Conservation (phyloP, 2,797 vertebrate genomes). For the Cuculus canorus region DNA sequence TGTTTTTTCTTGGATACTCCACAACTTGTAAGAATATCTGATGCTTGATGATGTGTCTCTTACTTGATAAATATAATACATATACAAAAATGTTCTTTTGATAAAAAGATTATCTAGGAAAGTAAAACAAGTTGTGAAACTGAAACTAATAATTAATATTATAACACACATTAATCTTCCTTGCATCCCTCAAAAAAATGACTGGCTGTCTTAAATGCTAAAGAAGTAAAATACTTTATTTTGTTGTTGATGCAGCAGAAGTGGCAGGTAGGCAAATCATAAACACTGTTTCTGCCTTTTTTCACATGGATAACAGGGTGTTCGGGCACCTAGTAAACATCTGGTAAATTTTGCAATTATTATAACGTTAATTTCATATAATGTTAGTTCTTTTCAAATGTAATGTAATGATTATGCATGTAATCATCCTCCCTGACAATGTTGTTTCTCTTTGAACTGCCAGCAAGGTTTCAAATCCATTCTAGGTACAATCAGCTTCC, state of each 20-base stretch:
- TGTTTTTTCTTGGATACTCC: neutral
- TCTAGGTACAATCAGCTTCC: neutral
- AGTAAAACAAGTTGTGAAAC: neutral
- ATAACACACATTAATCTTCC: neutral
- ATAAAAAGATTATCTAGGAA: neutral
- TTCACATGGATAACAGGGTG: accelerated
- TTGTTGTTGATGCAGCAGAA: neutral
- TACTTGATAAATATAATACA: neutral
- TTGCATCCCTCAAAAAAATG: neutral
- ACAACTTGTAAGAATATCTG: neutral
- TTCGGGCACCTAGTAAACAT: neutral
- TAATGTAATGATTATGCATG: neutral
- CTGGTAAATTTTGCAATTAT: neutral
- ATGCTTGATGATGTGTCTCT: neutral
- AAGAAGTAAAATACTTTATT: neutral
- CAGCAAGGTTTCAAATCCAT: neutral
- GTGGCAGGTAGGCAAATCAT: neutral
- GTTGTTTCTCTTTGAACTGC: neutral
- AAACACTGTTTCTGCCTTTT: neutral
- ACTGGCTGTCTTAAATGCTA: neutral
- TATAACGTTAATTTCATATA: neutral
- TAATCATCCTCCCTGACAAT: neutral
- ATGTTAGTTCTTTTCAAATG: neutral
- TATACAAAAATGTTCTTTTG: neutral
- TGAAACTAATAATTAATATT: neutral